Conservation (phyloP, 2,113 vertebrate species). For the Alethe diademata region DNA sequence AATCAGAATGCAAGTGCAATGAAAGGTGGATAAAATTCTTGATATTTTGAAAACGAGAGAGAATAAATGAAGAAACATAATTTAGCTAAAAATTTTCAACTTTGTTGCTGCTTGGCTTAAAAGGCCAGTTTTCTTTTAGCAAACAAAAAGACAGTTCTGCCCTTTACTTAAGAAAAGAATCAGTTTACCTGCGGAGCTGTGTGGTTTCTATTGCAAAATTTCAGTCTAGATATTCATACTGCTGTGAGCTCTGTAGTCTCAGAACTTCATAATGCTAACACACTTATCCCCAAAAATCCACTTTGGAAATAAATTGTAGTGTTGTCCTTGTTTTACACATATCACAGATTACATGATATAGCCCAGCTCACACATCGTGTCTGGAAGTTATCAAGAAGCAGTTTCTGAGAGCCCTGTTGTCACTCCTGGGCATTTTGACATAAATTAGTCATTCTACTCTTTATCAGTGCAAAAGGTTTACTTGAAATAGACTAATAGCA, state of each 20-base stretch:
- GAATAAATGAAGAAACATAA: not conserved
- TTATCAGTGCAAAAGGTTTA: not conserved
- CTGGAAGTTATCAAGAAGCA: not conserved
- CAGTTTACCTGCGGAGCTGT: not conserved
- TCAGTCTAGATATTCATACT: not conserved
- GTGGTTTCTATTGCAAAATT: not conserved
- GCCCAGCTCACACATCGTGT: not conserved
- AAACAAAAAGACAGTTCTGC: rapidly evolving
- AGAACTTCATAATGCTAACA: not conserved
- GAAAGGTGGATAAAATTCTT: not conserved
- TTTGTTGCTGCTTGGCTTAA: not conserved
- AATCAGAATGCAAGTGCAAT: not conserved
- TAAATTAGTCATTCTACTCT: not conserved
- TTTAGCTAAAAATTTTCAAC: not conserved
- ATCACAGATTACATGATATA: not conserved
- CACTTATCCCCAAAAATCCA: not conserved
- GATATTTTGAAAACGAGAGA: not conserved
- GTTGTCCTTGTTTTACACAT: not conserved
- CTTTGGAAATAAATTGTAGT: not conserved
- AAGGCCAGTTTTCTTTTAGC: not conserved
- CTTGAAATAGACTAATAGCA: not conserved
- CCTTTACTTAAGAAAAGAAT: not conserved
- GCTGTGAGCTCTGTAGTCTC: not conserved
- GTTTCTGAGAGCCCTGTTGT: not conserved
- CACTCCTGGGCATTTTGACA: not conserved